Evolutionary conservation across 2,888 invertebrate genomes (phyloP).

Genomic region (Drosophila demipolita): DNA sequence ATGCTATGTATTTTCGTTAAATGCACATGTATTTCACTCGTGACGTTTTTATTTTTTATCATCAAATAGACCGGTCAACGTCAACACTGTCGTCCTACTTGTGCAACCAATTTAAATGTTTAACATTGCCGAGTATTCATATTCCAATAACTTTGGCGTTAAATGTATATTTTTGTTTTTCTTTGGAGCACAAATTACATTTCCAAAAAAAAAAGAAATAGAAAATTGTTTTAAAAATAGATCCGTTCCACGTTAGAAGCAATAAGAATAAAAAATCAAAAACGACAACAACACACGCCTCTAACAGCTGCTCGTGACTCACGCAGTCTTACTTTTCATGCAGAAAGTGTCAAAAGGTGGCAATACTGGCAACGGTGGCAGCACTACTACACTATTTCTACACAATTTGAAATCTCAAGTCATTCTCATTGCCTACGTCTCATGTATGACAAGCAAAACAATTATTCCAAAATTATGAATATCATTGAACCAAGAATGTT

Average conservation of each 20-base stretch:
- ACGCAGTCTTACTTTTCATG: background rate
- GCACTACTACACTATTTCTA: background rate
- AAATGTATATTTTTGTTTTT: conserved; percentile 22
- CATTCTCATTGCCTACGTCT: conserved; percentile 37
- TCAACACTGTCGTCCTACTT: conserved; percentile 10
- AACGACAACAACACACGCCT: conserved; percentile 53
- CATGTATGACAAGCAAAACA: conserved; percentile 11
- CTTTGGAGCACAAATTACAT: conserved; percentile 48
- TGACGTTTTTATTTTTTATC: conserved; percentile 22
- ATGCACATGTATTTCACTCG: conserved; percentile 40
- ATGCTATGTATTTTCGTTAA: conserved; percentile 34
- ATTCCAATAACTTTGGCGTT: conserved; percentile 8
- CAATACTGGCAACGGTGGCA: conserved; percentile 14
- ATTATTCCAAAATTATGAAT: conserved; percentile 11
- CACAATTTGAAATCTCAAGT: conserved; percentile 63
- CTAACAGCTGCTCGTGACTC: conserved; percentile 51
- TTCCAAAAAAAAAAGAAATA: conserved; percentile 63
- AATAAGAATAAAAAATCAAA: conserved; percentile 33
- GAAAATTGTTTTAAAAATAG: conserved; percentile 70
- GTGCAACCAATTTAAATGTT: conserved; percentile 5
- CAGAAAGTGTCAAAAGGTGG: background rate
- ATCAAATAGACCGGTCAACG: conserved; percentile 38
- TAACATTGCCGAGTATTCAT: conserved; percentile 33
- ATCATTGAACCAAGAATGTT: conserved; percentile 75
- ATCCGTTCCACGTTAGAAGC: conserved; percentile 65